Base-by-base conservation (phyloP, 1,140 invertebrate species). In the Centruroides sculpturatus region DNA sequence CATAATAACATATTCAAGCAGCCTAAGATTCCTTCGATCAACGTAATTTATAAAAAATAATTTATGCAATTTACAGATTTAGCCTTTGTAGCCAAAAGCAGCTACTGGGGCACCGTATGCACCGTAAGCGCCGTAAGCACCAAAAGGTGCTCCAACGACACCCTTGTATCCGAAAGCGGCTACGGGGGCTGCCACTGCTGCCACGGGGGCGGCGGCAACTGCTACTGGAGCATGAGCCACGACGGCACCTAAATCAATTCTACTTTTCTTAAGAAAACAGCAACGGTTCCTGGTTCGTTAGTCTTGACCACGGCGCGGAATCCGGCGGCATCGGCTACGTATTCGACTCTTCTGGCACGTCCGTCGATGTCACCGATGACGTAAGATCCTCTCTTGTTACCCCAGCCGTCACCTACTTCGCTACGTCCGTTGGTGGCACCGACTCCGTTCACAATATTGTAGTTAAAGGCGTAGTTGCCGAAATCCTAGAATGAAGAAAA, bases 401-500 rank as follows among this genome's bases (percentile, higher is more conserved):
- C 87, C 62, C 82, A 73, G 35, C 85, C 82, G 70, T 86, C 85
- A 59, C 86, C 76, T 66, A 85, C 89, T 74, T 91, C 87, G 36
- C 56, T 47, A 35, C 66, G 64, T 12, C 56, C 54, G 13, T 57
- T 61, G 36, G 56, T 13, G 47, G 56, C 36, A n/a, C 56, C 56
- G 11, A 47, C 11, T 13, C 12, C n/a, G 13, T 57, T 35, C 8
- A 46, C 35, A 10, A 59, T 34, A 3, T 59, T 3, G 47, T 59
- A 59, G 35, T 47, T 47, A 10, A 59, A 59, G 35, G 49, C 58
- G 23, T 68, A 68, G 41, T 66, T 66, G 47, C 63, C 66, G 51
- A 61, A 52, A 56, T 51, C 60, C 66, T 67, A 46, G 36, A 11
- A 63, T 35, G 41, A 5, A 41, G 7, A 41, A 41, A 35, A 54